A percentile compares a stretch with the other conserved stretches of the same genome.
Conservation (phyloP, 2,888 invertebrate species). For the Muscina levida region DNA sequence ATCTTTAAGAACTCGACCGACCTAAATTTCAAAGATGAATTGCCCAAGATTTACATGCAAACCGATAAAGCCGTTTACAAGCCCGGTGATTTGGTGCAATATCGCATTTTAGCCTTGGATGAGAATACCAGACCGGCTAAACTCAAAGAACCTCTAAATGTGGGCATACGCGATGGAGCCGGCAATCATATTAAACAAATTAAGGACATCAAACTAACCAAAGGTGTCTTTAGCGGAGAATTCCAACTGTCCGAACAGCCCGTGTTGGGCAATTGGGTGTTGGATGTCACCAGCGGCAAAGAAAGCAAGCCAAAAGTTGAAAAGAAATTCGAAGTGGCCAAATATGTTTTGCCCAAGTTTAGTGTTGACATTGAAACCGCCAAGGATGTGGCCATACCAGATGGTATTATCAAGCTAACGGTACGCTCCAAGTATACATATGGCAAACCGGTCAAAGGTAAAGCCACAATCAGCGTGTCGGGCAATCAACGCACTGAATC, state of each 20-base stretch:
- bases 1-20: constrained; percentile 86
- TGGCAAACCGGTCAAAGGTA: constrained; percentile 91
- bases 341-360: constrained; percentile 77
- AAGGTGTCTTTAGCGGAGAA: constrained; percentile 88
- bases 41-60: constrained; percentile 89
- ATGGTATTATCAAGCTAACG: constrained; percentile 84
- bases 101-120: constrained; percentile 85
- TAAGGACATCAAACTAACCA: constrained; percentile 84
- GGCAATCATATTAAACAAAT: constrained; percentile 91
- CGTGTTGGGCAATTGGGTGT: constrained; percentile 92
- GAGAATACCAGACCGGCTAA: constrained; percentile 84
- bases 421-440: constrained; percentile 85
- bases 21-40: constrained; percentile 86
- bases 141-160: constrained; percentile 69
- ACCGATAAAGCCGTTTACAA: constrained; percentile 95
- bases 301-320: constrained; percentile 66
- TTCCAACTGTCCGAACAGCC: constrained; percentile 89
- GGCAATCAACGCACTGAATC: constrained; percentile 21
- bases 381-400: constrained; percentile 89
- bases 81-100: constrained; percentile 90
- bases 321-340: constrained; percentile 65
- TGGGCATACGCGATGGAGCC: constrained; percentile 83
- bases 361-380: constrained; percentile 92
- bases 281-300: constrained; percentile 82
- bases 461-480: constrained; percentile 87